Evolutionary conservation across 2,888 invertebrate genomes (phyloP).

Genomic region (Odontocerum albicorne): DNA sequence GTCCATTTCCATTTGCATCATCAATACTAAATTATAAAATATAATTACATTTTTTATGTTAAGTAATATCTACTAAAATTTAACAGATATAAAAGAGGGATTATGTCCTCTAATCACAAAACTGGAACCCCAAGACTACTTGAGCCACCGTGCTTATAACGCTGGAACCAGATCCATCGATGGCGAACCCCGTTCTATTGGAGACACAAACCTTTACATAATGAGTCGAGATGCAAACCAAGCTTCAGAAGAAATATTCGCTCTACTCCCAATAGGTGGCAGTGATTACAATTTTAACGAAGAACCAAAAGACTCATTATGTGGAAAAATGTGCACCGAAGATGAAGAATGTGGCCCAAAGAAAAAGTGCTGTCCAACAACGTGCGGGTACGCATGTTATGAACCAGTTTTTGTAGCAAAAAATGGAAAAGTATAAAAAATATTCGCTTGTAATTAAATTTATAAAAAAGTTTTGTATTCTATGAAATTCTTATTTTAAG

Average conservation of each 20-base stretch:
- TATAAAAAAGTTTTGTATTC: too few relatives aligned
- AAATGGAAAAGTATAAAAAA: background rate
- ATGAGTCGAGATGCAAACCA: constrained; percentile 11
- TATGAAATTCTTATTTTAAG: too few relatives aligned
- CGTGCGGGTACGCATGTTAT: constrained; percentile 37
- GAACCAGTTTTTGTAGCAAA: constrained; percentile 28
- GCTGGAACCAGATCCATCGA: constrained; percentile 19
- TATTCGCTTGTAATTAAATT: background rate
- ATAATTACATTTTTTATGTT: too few relatives aligned
- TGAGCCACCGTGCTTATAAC: constrained; percentile 15
- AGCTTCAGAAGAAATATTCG: constrained; percentile 3
- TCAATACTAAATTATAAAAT: too few relatives aligned
- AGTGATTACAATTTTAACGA: constrained; percentile 5
- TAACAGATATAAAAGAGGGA: constrained; percentile 5
- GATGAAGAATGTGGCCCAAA: constrained; percentile 32
- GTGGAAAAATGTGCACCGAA: constrained; percentile 36
- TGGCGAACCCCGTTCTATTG: constrained; percentile 5
- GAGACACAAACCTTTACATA: background rate
- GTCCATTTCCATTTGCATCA: too few relatives aligned
- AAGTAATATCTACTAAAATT: too few relatives aligned
- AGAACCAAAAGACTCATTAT: constrained; percentile 40
- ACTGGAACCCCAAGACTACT: constrained; percentile 25
- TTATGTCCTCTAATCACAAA: constrained; percentile 21
- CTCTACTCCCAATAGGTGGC: background rate
- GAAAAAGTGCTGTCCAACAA: constrained; percentile 38